A percentile compares a stretch with the other conserved stretches of the same genome.
phyloP scores from a whole-genome alignment of 2,797 vertebrate species.

The Fratercula arctica region DNA sequence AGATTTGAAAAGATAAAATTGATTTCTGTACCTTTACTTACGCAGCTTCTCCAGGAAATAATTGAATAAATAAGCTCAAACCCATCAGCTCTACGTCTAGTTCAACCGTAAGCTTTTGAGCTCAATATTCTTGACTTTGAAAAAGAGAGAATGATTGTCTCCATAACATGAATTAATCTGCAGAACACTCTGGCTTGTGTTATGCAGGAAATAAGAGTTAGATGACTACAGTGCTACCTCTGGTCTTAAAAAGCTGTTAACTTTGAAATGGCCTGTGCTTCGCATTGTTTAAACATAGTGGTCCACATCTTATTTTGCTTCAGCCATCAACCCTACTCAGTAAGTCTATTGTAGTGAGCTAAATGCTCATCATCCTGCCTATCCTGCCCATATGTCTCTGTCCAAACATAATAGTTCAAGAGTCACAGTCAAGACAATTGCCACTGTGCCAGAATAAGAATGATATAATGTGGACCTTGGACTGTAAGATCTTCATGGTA shows the following conservation, averaged over 20 bases:
- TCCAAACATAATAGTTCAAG: neutral
- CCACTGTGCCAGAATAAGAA: neutral
- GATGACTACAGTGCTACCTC: constrained; percentile 22
- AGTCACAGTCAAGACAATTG: neutral
- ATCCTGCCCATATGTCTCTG: neutral
- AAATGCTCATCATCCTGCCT: neutral
- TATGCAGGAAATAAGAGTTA: constrained; percentile 27
- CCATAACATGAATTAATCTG: constrained; percentile 15
- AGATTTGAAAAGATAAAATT: constrained; percentile 59
- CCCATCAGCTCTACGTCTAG: neutral
- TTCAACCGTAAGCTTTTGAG: neutral
- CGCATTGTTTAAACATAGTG: neutral
- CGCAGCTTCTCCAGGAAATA: constrained; percentile 24
- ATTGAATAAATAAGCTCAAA: constrained; percentile 9
- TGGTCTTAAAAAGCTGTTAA: constrained; percentile 21
- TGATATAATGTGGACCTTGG: neutral
- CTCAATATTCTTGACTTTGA: neutral
- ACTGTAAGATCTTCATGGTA: neutral
- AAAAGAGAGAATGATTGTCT: constrained; percentile 1
- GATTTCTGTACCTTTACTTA: constrained; percentile 39
- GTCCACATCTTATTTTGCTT: neutral
- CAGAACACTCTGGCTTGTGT: constrained; percentile 6
- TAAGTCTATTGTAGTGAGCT: neutral
- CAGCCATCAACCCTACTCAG: neutral
- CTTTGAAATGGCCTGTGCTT: constrained; percentile 4